Conservation (phyloP, 2,113 vertebrate species). For the Chrysochloris asiatica region DNA sequence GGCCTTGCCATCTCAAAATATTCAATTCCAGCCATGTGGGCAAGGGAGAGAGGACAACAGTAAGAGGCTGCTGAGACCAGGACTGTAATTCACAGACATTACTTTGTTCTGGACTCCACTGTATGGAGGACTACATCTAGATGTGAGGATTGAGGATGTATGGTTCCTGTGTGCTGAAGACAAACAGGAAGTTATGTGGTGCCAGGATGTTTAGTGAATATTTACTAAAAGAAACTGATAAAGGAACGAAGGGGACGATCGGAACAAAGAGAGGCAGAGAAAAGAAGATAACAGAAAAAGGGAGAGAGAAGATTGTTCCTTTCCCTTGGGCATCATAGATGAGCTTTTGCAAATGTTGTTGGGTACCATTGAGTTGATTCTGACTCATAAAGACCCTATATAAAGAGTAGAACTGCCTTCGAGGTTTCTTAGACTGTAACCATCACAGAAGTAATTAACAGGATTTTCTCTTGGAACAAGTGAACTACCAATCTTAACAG, state of each 20-base stretch:
- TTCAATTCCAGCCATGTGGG: rapidly evolving
- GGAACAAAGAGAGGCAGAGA: neutral
- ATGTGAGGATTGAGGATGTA: too few species aligned
- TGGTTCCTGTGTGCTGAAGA: too few species aligned
- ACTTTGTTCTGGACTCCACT: neutral
- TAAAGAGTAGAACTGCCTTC: neutral
- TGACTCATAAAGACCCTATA: neutral
- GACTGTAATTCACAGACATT: neutral
- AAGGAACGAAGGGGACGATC: neutral
- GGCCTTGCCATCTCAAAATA: neutral
- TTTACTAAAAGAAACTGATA: neutral
- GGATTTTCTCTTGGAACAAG: neutral
- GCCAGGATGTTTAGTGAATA: neutral
- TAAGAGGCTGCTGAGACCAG: neutral
- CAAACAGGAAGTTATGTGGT: neutral
- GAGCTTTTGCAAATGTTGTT: neutral
- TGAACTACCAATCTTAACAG: neutral
- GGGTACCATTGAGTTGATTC: neutral
- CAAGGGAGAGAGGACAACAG: neutral
- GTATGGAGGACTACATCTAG: too few species aligned
- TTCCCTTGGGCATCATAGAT: neutral
- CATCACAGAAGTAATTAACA: neutral
- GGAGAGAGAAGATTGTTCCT: neutral
- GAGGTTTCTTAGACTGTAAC: neutral
- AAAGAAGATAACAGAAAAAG: neutral